Conservation (phyloP, 2,113 vertebrate genomes). For the Lagopus leucura region DNA sequence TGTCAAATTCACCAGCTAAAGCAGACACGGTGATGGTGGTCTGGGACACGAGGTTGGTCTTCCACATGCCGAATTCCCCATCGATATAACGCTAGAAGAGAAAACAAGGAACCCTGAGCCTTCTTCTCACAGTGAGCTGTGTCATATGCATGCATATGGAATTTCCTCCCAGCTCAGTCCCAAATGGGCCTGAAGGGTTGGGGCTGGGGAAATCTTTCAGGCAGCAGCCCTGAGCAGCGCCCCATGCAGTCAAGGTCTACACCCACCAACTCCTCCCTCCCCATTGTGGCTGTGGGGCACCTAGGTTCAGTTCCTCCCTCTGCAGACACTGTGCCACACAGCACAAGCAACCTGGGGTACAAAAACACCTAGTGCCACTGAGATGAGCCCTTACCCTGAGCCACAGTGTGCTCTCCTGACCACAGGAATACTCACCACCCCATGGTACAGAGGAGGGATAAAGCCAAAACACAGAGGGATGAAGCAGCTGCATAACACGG, state of each 20-base stretch:
- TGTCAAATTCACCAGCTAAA: conserved; percentile 81
- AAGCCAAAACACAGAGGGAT: conserved; percentile 79
- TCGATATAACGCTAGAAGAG: conserved; percentile 78
- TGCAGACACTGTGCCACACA: not conserved
- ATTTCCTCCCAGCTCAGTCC: not conserved
- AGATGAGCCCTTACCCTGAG: not conserved
- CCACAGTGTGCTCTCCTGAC: not conserved
- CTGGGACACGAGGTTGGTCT: not conserved
- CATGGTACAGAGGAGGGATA: conserved; percentile 40
- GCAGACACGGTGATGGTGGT: conserved; percentile 76
- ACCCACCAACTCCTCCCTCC: not conserved
- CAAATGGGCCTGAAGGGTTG: not conserved
- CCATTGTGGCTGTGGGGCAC: not conserved
- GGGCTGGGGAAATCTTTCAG: not conserved
- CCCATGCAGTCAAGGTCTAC: not conserved
- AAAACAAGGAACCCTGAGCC: not conserved
- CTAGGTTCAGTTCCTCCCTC: not conserved
- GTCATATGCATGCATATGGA: rapidly evolving
- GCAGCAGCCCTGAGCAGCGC: not conserved
- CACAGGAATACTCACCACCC: conserved; percentile 62
- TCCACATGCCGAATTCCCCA: conserved; percentile 78
- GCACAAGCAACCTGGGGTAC: not conserved
- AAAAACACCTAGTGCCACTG: not conserved
- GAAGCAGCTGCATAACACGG: conserved; percentile 82
- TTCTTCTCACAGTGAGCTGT: not conserved